Percentiles rank a stretch among this genome's conserved stretches.
Evolutionary conservation across 2,888 invertebrate species (phyloP).

Genomic region (Dioctria linearis): DNA sequence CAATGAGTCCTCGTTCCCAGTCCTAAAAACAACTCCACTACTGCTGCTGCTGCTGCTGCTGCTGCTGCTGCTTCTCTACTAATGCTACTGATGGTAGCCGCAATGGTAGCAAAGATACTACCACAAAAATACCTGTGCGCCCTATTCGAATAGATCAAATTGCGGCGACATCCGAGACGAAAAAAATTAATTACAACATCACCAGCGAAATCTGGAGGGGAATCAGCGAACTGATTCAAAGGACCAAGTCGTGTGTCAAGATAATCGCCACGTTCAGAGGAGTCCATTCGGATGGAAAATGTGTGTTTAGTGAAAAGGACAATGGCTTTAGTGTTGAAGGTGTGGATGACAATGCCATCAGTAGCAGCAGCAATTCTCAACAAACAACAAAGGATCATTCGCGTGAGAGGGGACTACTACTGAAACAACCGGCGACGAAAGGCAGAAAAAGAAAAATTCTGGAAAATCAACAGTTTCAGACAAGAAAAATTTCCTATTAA

Average conservation of each 20-base stretch:
- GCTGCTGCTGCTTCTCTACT: too few relatives aligned
- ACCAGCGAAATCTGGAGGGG: constrained; percentile 23
- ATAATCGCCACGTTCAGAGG: constrained; percentile 40
- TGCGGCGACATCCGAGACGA: constrained; percentile 24
- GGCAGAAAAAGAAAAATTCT: neutral
- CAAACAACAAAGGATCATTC: constrained; percentile 26
- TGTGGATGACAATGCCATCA: constrained; percentile 14
- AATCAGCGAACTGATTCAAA: constrained; percentile 29
- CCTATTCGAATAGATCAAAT: constrained; percentile 11
- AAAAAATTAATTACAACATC: constrained; percentile 43
- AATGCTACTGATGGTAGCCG: too few relatives aligned
- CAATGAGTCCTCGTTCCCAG: constrained; percentile 50
- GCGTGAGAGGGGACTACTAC: constrained; percentile 5
- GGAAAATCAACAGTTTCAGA: constrained; percentile 6
- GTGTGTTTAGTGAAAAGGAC: neutral
- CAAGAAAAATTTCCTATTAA: constrained; percentile 13
- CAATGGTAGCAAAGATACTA: constrained; percentile 3
- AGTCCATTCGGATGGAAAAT: constrained; percentile 19
- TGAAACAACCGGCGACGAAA: constrained; percentile 4
- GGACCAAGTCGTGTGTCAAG: constrained; percentile 28
- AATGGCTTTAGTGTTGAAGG: neutral
- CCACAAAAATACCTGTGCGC: constrained; percentile 27
- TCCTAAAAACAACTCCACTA: constrained; percentile 9
- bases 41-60: too few relatives aligned
- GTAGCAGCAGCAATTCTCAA: neutral